Conservation (phyloP, 1,140 invertebrate genomes). For the Ptiloglossa arizonensis region DNA sequence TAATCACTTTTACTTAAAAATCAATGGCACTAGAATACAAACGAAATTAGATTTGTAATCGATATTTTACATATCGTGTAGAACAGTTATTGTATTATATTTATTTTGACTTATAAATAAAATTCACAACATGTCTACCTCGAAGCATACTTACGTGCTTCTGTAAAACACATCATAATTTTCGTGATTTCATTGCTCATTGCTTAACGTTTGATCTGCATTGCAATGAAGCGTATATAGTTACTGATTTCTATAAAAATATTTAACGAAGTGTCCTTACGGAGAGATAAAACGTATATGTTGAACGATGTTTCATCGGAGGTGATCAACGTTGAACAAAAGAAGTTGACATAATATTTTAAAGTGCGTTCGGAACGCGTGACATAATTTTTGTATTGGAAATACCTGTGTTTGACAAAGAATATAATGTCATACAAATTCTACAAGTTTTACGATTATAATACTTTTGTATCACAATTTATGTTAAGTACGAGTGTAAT, state of each 20-base stretch:
- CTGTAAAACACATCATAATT: background rate
- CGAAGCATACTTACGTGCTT: background rate
- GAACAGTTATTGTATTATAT: background rate
- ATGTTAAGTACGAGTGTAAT: background rate
- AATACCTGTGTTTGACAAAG: background rate
- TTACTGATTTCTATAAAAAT: background rate
- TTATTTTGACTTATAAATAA: background rate
- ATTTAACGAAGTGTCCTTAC: background rate
- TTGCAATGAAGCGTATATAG: too few species aligned
- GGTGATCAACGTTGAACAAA: background rate
- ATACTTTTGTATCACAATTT: slow-evolving; percentile 10
- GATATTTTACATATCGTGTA: too few species aligned
- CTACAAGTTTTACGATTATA: background rate
- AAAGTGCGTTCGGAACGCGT: background rate
- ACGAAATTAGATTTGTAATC: too few species aligned
- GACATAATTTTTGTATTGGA: background rate
- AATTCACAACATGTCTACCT: background rate
- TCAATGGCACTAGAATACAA: too few species aligned
- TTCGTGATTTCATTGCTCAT: background rate
- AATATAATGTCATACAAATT: background rate
- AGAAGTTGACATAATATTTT: background rate
- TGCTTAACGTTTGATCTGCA: background rate
- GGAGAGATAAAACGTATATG: background rate
- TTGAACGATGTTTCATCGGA: background rate
- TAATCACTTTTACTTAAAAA: too few species aligned